Base-by-base conservation (phyloP, 2,888 invertebrate species). In the Merodon equestris region DNA sequence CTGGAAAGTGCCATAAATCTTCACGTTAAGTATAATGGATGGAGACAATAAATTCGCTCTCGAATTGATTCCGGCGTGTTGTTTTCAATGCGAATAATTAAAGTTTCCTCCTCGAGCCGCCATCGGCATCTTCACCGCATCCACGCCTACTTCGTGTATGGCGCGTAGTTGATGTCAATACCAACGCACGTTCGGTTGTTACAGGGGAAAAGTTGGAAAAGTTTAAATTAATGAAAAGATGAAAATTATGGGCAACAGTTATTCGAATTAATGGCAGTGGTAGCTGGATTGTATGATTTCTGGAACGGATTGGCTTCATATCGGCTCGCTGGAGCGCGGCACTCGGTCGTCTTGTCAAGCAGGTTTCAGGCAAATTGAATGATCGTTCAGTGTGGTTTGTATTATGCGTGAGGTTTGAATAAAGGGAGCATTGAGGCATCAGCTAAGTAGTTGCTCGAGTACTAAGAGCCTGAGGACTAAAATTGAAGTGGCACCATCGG, bases 11-110 rank as follows among this genome's bases (percentile, higher is more conserved):
- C 72, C 77, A 73, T 77, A 77, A 77, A 77, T 73, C 77, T 73
- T 68, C 15, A 45, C 40, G 67, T 68, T 77, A 68, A 77, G 63
- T 64, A 58, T 77, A 77, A 77, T 77, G 48, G 53, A 77, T 72
- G 67, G 63, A 63, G 67, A 77, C 67, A 77, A 77, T 77, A 73
- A 77, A 77, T 77, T 77, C 58, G 51, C 47, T 68, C 53, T 77
- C 67, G 45, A 77, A 72, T 73, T 77, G 72, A 73, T 67, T 77
- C 57, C 58, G 61, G 61, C 58, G 44, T 76, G 70, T 76, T 77
- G 77, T 72, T 77, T 67, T 72, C 67, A 77, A 68, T 72, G 58
- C 63, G 72, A 72, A 72, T 70, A 76, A 77, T 73, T 77, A 68
- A 72, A 73, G 51, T 51, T 60, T 66, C 19, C 34, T 36, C 18